Conservation (phyloP, 2,888 invertebrate genomes). For the Steinernema carpocapsae region DNA sequence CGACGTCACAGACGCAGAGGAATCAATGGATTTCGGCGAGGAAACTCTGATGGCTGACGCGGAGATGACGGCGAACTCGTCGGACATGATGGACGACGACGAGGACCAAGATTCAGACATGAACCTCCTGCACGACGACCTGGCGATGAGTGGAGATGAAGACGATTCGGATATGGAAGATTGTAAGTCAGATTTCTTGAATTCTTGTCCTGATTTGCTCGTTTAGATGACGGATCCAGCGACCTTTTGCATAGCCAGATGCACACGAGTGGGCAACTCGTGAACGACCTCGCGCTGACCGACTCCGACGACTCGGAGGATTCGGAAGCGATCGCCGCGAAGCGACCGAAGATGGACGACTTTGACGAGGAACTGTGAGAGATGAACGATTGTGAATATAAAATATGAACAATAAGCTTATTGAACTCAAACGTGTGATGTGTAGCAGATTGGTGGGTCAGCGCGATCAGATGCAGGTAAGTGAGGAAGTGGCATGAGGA, state of each 20-base stretch:
- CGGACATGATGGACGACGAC: constrained; percentile 30
- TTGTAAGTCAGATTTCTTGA: background rate
- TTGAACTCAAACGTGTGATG: too few relatives aligned
- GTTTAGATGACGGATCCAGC: constrained; percentile 17
- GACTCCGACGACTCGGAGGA: constrained; percentile 64
- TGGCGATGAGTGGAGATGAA: constrained; percentile 50
- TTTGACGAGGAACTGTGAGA: background rate
- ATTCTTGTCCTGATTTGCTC: background rate
- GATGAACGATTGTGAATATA: background rate
- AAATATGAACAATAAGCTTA: too few relatives aligned
- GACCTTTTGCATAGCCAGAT: constrained; percentile 48
- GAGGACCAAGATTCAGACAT: constrained; percentile 39
- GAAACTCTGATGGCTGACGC: background rate
- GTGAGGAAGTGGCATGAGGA: too few relatives aligned
- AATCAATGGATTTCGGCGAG: background rate
- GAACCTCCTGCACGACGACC: constrained; percentile 48
- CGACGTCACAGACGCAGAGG: background rate
- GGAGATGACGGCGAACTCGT: background rate
- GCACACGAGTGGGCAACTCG: constrained; percentile 56
- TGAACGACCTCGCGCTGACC: constrained; percentile 64
- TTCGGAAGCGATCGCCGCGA: constrained; percentile 44
- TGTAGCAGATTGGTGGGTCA: too few relatives aligned
- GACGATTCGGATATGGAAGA: constrained; percentile 46
- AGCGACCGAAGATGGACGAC: constrained; percentile 49
- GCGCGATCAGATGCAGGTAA: too few relatives aligned